Evolutionary conservation across 2,797 vertebrate species (phyloP).

Genomic region (Sarcophilus harrisii): DNA sequence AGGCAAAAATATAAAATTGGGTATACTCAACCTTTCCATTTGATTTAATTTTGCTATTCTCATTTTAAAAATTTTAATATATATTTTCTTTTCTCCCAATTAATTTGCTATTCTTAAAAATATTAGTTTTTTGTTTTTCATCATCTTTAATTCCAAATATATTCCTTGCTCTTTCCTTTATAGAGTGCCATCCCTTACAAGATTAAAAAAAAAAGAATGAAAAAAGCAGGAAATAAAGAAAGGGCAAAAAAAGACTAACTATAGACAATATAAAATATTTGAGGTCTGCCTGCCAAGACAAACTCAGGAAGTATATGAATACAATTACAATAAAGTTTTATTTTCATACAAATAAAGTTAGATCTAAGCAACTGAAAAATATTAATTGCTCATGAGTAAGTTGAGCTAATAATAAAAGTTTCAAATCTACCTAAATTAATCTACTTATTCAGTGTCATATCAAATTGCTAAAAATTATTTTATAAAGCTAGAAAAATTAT

Average conservation of each 20-base stretch:
- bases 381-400: too few relatives aligned
- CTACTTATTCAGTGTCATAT: too few relatives aligned
- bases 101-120: not conserved
- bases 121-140: not conserved
- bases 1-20: not conserved
- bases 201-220: not conserved
- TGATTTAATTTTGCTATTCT: not conserved
- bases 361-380: too few relatives aligned
- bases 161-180: not conserved
- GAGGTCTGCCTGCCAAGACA: too few relatives aligned
- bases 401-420: too few relatives aligned
- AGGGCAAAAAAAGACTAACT: not conserved
- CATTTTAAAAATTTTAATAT: not conserved
- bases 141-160: not conserved
- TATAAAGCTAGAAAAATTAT: too few relatives aligned
- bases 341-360: too few relatives aligned
- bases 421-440: too few relatives aligned
- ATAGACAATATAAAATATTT: too few relatives aligned
- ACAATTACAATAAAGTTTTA: too few relatives aligned
- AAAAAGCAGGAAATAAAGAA: not conserved
- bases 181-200: not conserved
- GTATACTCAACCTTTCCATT: not conserved
- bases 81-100: not conserved
- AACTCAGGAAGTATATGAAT: too few relatives aligned
- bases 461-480: too few relatives aligned